A percentile compares a stretch with the other conserved stretches of the same genome.
Conservation (phyloP, 2,797 vertebrate genomes). For the Ispidina picta region DNA sequence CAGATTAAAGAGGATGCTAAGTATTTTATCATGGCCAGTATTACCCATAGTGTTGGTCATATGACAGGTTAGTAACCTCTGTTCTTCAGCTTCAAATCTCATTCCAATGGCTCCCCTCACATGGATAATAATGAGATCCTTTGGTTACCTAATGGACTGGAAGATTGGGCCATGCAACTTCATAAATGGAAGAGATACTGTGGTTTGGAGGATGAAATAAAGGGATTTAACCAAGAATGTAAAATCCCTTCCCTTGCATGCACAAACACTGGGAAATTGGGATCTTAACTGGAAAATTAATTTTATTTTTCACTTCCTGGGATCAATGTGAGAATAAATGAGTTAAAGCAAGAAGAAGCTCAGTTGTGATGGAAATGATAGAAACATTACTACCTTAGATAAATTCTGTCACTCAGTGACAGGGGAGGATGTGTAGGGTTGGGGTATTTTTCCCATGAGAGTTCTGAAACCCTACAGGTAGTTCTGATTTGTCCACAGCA, state of each 20-base stretch:
- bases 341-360: neutral
- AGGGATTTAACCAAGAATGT: neutral
- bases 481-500: neutral
- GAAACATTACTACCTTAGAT: neutral
- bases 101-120: neutral
- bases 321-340: neutral
- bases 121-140: neutral
- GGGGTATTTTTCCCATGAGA: neutral
- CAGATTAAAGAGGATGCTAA: neutral
- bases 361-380: neutral
- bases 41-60: neutral
- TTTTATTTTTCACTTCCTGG: neutral
- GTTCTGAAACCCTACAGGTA: neutral
- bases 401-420: accelerated
- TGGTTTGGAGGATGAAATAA: neutral
- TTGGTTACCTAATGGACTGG: accelerated
- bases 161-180: neutral
- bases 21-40: neutral
- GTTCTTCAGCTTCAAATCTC: neutral
- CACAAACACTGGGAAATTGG: neutral
- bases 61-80: neutral
- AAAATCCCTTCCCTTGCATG: neutral
- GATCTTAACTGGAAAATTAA: neutral
- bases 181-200: neutral
- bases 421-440: too few species aligned